A percentile compares a stretch with the other conserved stretches of the same genome.
Evolutionary conservation across 2,113 vertebrate genomes (phyloP).

Genomic region (Limanda limanda): DNA sequence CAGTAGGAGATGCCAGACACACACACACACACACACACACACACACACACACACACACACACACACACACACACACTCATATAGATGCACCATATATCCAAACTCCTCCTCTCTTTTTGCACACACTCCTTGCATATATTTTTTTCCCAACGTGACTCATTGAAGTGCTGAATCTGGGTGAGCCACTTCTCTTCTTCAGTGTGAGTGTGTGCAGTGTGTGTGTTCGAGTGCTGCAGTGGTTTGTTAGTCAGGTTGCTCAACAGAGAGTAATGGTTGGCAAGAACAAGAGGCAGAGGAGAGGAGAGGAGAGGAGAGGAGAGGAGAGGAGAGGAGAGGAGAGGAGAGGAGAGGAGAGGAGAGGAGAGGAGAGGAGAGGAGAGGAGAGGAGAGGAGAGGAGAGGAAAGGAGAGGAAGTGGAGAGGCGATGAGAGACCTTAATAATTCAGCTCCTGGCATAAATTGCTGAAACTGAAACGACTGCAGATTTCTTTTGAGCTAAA

Average conservation of each 20-base stretch:
- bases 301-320: not conserved
- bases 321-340: constrained; percentile 18
- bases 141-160: constrained; percentile 19
- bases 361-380: constrained; percentile 7
- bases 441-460: constrained; percentile 49
- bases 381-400: constrained; percentile 17
- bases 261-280: constrained; percentile 50
- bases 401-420: not conserved
- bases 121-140: constrained; percentile 16
- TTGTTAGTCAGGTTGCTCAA: constrained; percentile 41
- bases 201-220: not conserved
- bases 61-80: constrained; percentile 12
- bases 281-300: constrained; percentile 25
- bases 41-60: constrained; percentile 1
- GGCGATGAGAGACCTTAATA: constrained; percentile 46
- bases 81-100: not conserved
- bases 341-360: not conserved
- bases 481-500: constrained; percentile 42
- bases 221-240: constrained; percentile 13
- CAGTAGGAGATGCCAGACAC: constrained; percentile 12
- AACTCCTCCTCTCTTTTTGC: no score
- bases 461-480: constrained; percentile 28
- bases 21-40: not conserved
- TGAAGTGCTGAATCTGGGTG: constrained; percentile 13
- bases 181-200: constrained; percentile 18